Conservation (phyloP, 2,797 vertebrate species). For the Eulemur coronatus region DNA sequence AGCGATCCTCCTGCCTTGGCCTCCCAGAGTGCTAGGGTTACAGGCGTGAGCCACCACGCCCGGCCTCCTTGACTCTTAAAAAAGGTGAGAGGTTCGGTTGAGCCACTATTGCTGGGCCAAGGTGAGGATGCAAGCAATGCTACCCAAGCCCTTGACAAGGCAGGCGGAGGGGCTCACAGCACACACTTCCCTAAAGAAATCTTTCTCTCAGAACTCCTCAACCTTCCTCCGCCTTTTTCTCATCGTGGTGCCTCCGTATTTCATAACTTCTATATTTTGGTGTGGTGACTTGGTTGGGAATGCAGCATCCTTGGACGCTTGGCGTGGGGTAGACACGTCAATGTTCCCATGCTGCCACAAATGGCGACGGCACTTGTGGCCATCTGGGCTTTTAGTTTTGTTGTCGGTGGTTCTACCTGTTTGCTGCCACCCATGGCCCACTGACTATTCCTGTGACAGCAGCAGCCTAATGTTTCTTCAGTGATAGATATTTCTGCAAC, state of each 20-base stretch:
- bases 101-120: not conserved
- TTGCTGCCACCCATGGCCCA: not conserved
- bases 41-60: no score
- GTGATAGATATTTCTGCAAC: not conserved
- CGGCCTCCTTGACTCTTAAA: not conserved
- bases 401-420: not conserved
- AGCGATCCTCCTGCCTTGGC: no score
- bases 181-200: not conserved
- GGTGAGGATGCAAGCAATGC: not conserved
- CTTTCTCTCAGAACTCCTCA: not conserved
- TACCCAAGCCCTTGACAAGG: not conserved
- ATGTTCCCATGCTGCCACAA: not conserved
- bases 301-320: not conserved
- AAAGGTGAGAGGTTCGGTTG: no score
- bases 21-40: no score
- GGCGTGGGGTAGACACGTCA: not conserved
- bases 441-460: no score
- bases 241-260: not conserved
- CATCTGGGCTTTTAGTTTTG: not conserved
- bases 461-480: not conserved
- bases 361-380: no score
- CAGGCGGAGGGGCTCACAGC: not conserved
- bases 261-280: not conserved
- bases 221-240: not conserved
- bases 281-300: not conserved